Conservation (phyloP, 2,888 invertebrate genomes). For the Chromoteleia sp. region DNA sequence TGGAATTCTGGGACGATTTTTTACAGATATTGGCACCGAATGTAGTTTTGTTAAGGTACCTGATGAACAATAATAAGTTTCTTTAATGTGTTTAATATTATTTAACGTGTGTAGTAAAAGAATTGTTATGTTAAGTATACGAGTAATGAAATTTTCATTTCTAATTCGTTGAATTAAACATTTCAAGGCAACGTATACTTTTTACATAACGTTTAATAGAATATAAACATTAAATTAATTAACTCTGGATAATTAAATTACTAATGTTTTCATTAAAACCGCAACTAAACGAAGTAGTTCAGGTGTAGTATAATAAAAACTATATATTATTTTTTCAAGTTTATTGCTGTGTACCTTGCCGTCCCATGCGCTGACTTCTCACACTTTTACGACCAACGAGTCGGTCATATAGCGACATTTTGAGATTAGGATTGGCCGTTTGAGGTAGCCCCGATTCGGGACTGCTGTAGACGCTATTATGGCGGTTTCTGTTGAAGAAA, state of each 20-base stretch:
- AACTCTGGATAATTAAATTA: too few species aligned
- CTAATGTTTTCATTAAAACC: too few species aligned
- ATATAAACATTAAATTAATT: too few species aligned
- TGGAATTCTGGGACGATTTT: slow-evolving; percentile 94
- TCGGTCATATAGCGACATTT: slow-evolving; percentile 93
- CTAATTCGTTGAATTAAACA: too few species aligned
- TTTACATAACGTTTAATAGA: too few species aligned
- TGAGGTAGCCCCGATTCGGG: slow-evolving; percentile 84
- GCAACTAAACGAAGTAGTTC: background rate
- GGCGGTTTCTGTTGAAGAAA: slow-evolving; percentile 91
- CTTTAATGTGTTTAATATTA: too few species aligned
- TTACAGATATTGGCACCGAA: slow-evolving; percentile 88
- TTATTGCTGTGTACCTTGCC: slow-evolving; percentile 87
- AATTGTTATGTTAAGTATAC: too few species aligned
- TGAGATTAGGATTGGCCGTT: slow-evolving; percentile 85
- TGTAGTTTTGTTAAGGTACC: slow-evolving; percentile 89
- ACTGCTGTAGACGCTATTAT: slow-evolving; percentile 90
- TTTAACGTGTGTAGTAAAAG: too few species aligned
- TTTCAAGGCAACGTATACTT: too few species aligned
- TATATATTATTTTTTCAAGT: background rate
- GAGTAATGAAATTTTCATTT: too few species aligned
- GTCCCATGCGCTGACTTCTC: slow-evolving; percentile 88
- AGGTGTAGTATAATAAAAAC: too few species aligned
- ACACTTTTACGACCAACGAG: slow-evolving; percentile 92
- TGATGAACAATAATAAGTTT: slow-evolving; percentile 75